Evolutionary conservation across 2,797 vertebrate genomes (phyloP).

Genomic region (Anguilla pacifica): DNA sequence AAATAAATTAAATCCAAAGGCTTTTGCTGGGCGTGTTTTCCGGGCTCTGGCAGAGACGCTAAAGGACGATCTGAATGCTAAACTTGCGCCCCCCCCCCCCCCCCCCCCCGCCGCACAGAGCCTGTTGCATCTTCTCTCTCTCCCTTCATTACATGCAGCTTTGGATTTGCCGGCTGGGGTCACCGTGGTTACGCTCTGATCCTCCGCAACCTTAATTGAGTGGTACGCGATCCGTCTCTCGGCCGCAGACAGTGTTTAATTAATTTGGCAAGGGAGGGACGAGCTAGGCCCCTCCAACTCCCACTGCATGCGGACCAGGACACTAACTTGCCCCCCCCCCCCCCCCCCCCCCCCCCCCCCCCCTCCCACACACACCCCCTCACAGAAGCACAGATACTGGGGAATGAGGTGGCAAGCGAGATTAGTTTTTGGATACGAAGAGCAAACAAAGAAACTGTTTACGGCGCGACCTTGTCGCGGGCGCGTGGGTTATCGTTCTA

Average conservation of each 20-base stretch:
- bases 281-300: neutral
- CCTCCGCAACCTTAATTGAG: slow-evolving; percentile 28
- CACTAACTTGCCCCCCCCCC: neutral
- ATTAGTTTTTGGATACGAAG: neutral
- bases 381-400: neutral
- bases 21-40: neutral
- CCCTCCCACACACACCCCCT: neutral
- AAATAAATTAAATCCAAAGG: neutral
- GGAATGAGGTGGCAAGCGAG: neutral
- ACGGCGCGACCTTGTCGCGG: neutral
- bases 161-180: slow-evolving; percentile 10
- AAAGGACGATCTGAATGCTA: neutral
- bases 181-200: slow-evolving; percentile 9
- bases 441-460: neutral
- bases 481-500: neutral
- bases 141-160: slow-evolving; percentile 24
- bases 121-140: neutral
- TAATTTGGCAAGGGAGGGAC: slow-evolving; percentile 12
- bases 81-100: neutral
- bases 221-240: slow-evolving; percentile 16
- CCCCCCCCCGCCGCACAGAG: neutral
- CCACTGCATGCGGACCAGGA: neutral
- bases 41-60: neutral
- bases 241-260: slow-evolving; percentile 19
- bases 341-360: too few relatives aligned